Evolutionary conservation across 2,888 invertebrate genomes (phyloP).

Genomic region (Leptothorax acervorum): DNA sequence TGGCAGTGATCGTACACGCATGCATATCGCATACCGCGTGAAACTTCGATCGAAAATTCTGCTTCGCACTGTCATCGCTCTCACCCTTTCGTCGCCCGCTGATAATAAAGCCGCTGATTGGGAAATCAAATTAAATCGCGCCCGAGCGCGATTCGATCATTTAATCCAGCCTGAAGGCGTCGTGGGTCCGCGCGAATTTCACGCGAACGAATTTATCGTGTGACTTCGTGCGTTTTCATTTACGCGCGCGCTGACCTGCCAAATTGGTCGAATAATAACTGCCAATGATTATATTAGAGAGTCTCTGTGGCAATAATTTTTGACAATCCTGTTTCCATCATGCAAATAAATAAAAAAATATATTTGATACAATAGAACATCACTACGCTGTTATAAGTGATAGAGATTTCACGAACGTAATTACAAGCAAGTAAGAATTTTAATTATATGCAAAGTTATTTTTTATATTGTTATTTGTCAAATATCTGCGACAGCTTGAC

Average conservation of each 20-base stretch:
- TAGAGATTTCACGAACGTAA: not conserved
- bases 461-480: not conserved
- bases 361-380: not conserved
- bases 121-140: constrained; percentile 49
- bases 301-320: not conserved
- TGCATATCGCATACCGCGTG: not conserved
- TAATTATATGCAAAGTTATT: not conserved
- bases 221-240: constrained; percentile 39
- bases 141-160: constrained; percentile 19
- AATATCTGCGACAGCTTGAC: too few species aligned
- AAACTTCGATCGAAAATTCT: constrained; percentile 36
- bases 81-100: not conserved
- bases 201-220: constrained; percentile 15
- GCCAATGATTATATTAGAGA: not conserved
- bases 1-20: not conserved
- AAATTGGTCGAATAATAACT: constrained; percentile 4
- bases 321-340: not conserved
- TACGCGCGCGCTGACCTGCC: not conserved
- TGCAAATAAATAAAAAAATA: not conserved
- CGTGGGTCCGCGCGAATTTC: not conserved
- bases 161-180: constrained; percentile 33
- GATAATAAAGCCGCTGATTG: constrained; percentile 55
- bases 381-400: not conserved
- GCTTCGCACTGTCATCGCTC: not conserved
- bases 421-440: not conserved